Evolutionary conservation across 2,888 invertebrate species (phyloP).

Genomic region (Chymomyza amoena): DNA sequence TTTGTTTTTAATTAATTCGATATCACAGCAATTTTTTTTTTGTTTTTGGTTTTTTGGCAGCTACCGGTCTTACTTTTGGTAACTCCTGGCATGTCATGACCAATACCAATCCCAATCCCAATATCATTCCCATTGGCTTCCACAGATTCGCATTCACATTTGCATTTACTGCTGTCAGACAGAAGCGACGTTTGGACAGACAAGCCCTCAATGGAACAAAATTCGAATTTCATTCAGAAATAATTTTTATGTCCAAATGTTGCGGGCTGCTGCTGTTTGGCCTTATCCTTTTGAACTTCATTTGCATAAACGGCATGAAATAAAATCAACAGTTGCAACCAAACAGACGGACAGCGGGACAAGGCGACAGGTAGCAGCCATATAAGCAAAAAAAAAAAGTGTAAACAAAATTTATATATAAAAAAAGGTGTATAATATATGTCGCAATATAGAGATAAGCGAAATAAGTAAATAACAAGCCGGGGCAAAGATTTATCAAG

Average conservation of each 20-base stretch:
- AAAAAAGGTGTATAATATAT: conserved; percentile 39
- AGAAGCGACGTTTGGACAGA: conserved; percentile 4
- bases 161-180: conserved; percentile 53
- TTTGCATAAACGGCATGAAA: conserved; percentile 73
- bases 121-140: conserved; percentile 11
- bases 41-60: conserved; percentile 46
- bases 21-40: conserved; percentile 57
- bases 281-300: conserved; percentile 65
- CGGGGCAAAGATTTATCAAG: conserved; percentile 21
- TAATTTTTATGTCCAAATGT: conserved; percentile 69
- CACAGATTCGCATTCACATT: conserved; percentile 45
- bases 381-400: conserved; percentile 21
- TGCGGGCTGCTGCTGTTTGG: conserved; percentile 55
- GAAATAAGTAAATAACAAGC: conserved; percentile 53
- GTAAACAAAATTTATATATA: conserved; percentile 41
- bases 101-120: conserved; percentile 28
- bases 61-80: conserved; percentile 59
- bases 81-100: conserved; percentile 22
- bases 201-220: conserved; percentile 54
- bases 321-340: conserved; percentile 64
- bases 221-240: conserved; percentile 69
- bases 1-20: conserved; percentile 66
- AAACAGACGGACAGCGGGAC: conserved; percentile 18
- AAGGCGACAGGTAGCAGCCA: conserved; percentile 54
- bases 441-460: conserved; percentile 32